Percentiles rank a stretch among this genome's conserved stretches.
Evolutionary conservation across 2,797 vertebrate genomes (phyloP).

Genomic region (Dicrostonyx torquatus): DNA sequence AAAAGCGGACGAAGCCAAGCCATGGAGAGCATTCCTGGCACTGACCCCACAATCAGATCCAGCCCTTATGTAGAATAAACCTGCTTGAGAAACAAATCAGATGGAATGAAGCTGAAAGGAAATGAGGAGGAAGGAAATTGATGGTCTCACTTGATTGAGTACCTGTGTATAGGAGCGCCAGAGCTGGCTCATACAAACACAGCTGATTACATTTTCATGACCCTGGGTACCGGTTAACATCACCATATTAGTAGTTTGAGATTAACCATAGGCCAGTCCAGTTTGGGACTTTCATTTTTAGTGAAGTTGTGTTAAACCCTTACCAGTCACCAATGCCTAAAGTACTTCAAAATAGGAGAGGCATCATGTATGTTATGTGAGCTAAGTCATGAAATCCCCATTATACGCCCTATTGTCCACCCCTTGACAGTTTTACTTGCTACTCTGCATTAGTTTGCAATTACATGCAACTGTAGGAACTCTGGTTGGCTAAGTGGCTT

Average conservation of each 20-base stretch:
- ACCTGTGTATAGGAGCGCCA: neutral
- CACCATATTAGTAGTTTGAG: neutral
- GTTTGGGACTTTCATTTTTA: neutral
- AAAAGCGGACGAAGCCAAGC: neutral
- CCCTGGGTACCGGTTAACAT: neutral
- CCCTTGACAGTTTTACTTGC: neutral
- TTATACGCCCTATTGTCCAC: rapidly evolving
- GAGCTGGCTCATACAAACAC: rapidly evolving
- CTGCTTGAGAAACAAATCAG: neutral
- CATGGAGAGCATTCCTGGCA: neutral
- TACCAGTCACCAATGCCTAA: neutral
- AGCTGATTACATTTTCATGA: neutral
- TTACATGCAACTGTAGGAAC: neutral
- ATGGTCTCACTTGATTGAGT: neutral
- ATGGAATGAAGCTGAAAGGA: neutral
- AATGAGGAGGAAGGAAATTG: neutral
- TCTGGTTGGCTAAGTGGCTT: neutral
- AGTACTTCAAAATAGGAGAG: neutral
- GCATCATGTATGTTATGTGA: neutral
- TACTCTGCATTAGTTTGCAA: neutral
- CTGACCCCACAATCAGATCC: neutral
- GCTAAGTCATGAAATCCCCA: neutral
- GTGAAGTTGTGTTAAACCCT: neutral
- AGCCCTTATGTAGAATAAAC: neutral
- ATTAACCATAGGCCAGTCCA: neutral